Base-by-base conservation (phyloP, 2,113 vertebrate species). In the Toxotes jaculatrix region DNA sequence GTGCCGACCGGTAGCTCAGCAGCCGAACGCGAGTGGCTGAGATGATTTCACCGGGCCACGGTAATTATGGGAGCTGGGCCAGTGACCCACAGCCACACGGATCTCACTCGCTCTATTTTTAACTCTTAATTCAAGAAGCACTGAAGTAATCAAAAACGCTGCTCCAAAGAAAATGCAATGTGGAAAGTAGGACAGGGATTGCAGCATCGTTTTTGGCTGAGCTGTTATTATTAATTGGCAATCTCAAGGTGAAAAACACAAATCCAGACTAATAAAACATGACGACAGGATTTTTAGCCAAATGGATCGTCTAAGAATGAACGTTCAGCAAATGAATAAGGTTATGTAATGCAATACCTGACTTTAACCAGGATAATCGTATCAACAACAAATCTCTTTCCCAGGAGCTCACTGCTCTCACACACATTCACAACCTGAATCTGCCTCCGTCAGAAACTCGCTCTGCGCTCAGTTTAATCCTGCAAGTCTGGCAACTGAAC, bases 101-200 rank as follows among this genome's bases (percentile, higher is more conserved):
- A 72, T 59, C 70, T 45, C 67, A 61, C 69, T 51, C 21, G 11
- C 32, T 74, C 84, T 89, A 82, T 90, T 87, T 87, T 86, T 69
- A 84, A 84, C 84, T 74, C 27, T 60, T 47, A 64, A 69, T n/a
- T 76, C 72, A 60, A 62, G 59, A 84, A 76, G 74, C 65, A 71
- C 74, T 47, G 45, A 65, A 80, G 74, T 86, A 78, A 88, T 88
- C 69, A 73, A 62, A 88, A 89, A 83, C 34, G 67, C 84, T 59
- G 55, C n/a, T 90, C 59, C 69, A 79, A 83, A 74, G 56, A 49
- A 85, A 84, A 67, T 13, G 47, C 72, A 67, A 56, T 1, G 74
- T 71, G 65, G 73, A 88, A 86, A 87, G 86, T 86, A 47, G 82
- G 75, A 61, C 84, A 80, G 74, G 77, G 42, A 74, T 43, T 32